Evolutionary conservation across 2,888 invertebrate species (phyloP), one percentile per base, ranked within the genome.

Genomic region (Caenorhabditis plicata): DNA sequence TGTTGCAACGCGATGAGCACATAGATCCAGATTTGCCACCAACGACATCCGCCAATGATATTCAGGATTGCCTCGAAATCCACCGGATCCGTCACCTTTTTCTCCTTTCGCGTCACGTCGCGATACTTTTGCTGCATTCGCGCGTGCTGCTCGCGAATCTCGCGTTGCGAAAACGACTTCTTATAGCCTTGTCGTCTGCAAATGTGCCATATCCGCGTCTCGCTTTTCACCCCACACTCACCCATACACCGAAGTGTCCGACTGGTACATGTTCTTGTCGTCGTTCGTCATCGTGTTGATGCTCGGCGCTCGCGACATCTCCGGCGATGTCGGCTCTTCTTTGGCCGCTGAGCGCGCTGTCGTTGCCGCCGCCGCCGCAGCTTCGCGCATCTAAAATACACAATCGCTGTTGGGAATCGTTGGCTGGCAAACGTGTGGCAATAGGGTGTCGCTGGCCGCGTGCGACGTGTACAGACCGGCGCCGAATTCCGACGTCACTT

Each of bases 11-110:
- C 74, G 46, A 80, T 80, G 42, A 80, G 61, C 33, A 78, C 66
- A 58, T 80, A 80, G 40, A 80, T 73, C 74, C 75, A 80, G 35
- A 80, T 76, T 52, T 80, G 80, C 80, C 80, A 80, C 78, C 76
- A 80, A 25, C 73, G 66, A 56, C 80, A 80, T 23, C 80, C 80
- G 32, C 80, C 80, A 63, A 81, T 81, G 45, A 81, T 78, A 48
- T 80, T 75, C 3, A 81, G 60, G 49, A 81, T 78, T n/a, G 80
- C 78, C 58, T 80, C 80, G 56, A 80, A 80, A 49, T 80, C 80
- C 17, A 80, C 75, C 22, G 80, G 81, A 60, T 80, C 81, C 11
- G 81, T 80, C 57, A 69, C 54, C 69, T 51, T 50, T 19, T 60
- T 20, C 47, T 69, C 66, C 19, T 52, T 60, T 25, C 64, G 64